These are phyloP conservation scores for Labia minor DNA, from an alignment of 2,888 invertebrate species.

Conservation along the genomic window DNA sequence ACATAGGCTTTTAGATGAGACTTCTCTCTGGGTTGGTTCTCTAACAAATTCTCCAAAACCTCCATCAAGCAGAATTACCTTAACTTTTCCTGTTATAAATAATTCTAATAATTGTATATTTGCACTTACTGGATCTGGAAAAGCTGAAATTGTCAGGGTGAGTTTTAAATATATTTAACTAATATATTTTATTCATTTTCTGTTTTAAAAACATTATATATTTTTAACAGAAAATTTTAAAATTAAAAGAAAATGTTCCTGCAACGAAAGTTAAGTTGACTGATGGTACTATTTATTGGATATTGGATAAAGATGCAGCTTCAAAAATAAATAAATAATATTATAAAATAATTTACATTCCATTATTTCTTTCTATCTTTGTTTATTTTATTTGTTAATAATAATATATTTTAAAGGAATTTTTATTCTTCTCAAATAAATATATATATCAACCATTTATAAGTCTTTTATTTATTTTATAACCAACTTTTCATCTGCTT, in stretches of 20 bases:
- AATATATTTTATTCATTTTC: neutral
- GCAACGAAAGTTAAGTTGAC: constrained; percentile 61
- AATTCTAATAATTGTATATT: constrained; percentile 74
- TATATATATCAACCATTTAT: too few relatives aligned
- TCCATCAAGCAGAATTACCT: constrained; percentile 77
- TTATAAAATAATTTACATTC: too few relatives aligned
- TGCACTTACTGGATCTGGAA: constrained; percentile 70
- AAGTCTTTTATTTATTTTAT: too few relatives aligned
- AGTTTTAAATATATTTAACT: constrained; percentile 22
- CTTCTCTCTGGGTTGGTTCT: constrained; percentile 58
- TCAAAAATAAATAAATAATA: constrained; percentile 14
- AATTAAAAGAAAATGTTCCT: constrained; percentile 65
- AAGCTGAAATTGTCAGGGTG: constrained; percentile 85
- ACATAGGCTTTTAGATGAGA: constrained; percentile 55
- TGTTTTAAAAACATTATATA: neutral
- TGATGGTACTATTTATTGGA: constrained; percentile 54
- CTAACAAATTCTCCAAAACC: constrained; percentile 94
- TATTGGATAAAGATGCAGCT: constrained; percentile 28
- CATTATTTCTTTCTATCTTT: too few relatives aligned
- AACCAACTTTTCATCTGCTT: too few relatives aligned
- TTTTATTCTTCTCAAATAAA: too few relatives aligned
- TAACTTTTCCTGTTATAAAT: constrained; percentile 85
- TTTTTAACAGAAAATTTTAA: constrained; percentile 59
- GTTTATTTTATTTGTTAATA: too few relatives aligned
- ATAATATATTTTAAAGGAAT: too few relatives aligned